Evolutionary conservation across 1,140 invertebrate genomes (phyloP), one percentile per base, ranked within the genome.

Genomic region (Reticulitermes speratus): DNA sequence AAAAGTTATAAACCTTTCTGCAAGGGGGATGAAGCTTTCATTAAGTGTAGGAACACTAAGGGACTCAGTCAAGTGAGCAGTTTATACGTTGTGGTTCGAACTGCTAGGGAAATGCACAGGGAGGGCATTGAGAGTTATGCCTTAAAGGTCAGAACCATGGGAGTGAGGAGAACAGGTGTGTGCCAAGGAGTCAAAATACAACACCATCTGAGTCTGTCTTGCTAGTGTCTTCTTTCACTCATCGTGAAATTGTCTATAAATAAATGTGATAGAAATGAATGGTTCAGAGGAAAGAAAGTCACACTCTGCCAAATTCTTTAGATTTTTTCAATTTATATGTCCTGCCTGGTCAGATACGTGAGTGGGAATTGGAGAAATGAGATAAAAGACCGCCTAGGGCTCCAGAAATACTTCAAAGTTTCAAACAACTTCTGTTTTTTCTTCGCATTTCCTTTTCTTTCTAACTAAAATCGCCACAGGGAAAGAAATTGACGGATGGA

Each of bases 311-410:
- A 75, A 75, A 75, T 75, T 75, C 25, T 75, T 75, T 3, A 6
- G 7, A 75, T 75, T 25, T 75, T 65, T 75, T 75, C 65, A 75
- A 75, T 75, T 75, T 75, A 75, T 75, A 30, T 75, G 65, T 75
- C 65, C 65, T 30, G 25, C 65, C 25, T 1, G n/a, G n/a, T 75
- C 25, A n/a, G 14, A 75, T 75, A 30, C 65, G 65, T 75, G 65
- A 75, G 65, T 75, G 65, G 65, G 25, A 75, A 75, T 30, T 75
- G 65, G n/a, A 75, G 65, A 75, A 75, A 75, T 16, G 65, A 11
- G n/a, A 75, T 75, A 75, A 6, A 30, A 30, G n/a, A 75, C 12
- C n/a, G 65, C n/a, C 65, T 6, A 30, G 25, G 14, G n/a, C 1
- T 30, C 65, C 65, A 25, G 25, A 21, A 55, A 55, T 19, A 19